Evolutionary conservation across 2,888 invertebrate species (phyloP).

Genomic region (Eristalis arbustorum): DNA sequence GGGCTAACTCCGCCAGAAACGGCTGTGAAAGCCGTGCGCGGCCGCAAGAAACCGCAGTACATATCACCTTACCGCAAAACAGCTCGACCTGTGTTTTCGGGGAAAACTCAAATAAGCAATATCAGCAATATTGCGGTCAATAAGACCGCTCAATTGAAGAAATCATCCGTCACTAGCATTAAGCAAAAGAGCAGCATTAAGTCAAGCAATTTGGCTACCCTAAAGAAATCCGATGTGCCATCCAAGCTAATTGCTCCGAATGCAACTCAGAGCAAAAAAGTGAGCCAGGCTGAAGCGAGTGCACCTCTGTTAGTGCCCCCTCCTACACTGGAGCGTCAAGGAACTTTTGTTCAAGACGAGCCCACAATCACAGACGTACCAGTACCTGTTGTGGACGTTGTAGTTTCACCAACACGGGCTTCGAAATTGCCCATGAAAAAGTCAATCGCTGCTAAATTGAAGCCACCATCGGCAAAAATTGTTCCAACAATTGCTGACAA

Average conservation of each 20-base stretch:
- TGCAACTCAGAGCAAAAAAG: conserved; percentile 47
- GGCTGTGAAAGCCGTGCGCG: conserved; percentile 76
- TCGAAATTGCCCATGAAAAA: conserved; percentile 79
- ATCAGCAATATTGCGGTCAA: conserved; percentile 60
- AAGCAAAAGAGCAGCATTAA: conserved; percentile 66
- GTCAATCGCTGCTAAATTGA: conserved; percentile 63
- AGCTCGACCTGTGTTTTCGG: conserved; percentile 33
- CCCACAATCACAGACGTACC: conserved; percentile 77
- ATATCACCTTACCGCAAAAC: conserved; percentile 82
- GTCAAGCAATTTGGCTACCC: conserved; percentile 11
- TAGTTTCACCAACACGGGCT: conserved; percentile 72
- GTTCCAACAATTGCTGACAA: conserved; percentile 71
- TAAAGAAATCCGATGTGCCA: conserved; percentile 44
- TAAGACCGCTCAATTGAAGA: conserved; percentile 72
- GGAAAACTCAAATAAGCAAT: conserved; percentile 60
- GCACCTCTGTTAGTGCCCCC: conserved; percentile 67
- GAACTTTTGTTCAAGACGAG: conserved; percentile 95
- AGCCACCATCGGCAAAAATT: conserved; percentile 72
- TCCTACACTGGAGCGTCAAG: conserved; percentile 88
- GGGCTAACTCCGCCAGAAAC: conserved; percentile 74
- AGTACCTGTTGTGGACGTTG: conserved; percentile 78
- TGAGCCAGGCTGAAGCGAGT: conserved; percentile 69
- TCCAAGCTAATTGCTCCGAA: conserved; percentile 29
- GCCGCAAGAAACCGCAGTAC: conserved; percentile 85
- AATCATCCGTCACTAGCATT: conserved; percentile 70